phyloP scores from a whole-genome alignment of 1,140 invertebrate species.

The Drosophila bocki region DNA sequence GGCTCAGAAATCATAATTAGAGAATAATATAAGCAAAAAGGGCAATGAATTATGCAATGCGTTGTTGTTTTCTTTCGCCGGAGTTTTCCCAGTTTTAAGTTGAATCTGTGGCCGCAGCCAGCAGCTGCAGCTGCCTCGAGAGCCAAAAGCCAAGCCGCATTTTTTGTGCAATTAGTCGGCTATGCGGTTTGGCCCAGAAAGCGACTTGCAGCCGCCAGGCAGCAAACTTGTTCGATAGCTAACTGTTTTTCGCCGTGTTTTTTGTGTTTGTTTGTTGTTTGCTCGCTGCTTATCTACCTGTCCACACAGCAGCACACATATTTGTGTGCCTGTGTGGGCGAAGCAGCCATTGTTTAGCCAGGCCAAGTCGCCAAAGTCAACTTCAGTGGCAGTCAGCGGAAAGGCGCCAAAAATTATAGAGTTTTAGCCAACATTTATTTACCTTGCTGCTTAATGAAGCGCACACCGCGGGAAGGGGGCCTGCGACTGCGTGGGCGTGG shows the following conservation, averaged over 20 bases:
- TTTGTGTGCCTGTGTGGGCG: slow-evolving; percentile 57
- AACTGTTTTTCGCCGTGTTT: slow-evolving; percentile 30
- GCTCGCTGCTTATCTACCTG: slow-evolving; percentile 42
- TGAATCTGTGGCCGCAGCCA: slow-evolving; percentile 16
- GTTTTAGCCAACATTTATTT: slow-evolving; percentile 57
- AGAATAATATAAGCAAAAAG: slow-evolving; percentile 59
- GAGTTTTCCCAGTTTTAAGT: slow-evolving; percentile 47
- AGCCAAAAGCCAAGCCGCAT: slow-evolving; percentile 60
- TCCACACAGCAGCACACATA: slow-evolving; percentile 30
- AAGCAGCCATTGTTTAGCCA: slow-evolving; percentile 56
- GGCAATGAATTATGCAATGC: slow-evolving; percentile 72
- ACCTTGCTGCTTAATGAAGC: slow-evolving; percentile 65
- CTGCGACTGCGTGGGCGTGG: slow-evolving; percentile 35
- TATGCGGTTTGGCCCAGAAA: slow-evolving; percentile 80
- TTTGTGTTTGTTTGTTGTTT: slow-evolving; percentile 14
- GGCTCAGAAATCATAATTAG: slow-evolving; percentile 39
- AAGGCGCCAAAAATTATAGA: slow-evolving; percentile 71
- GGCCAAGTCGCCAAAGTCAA: slow-evolving; percentile 26
- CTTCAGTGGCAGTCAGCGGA: slow-evolving; percentile 46
- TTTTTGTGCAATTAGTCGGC: slow-evolving; percentile 78
- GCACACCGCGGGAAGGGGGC: slow-evolving; percentile 25
- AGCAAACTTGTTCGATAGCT: slow-evolving; percentile 59
- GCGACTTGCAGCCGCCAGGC: slow-evolving; percentile 64
- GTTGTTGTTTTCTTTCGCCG: slow-evolving; percentile 28
- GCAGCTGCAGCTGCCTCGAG: slow-evolving; percentile 27